These are phyloP conservation scores for Tenthredo mesomela DNA, from an alignment of 2,888 invertebrate genomes.

Conservation along the genomic window DNA sequence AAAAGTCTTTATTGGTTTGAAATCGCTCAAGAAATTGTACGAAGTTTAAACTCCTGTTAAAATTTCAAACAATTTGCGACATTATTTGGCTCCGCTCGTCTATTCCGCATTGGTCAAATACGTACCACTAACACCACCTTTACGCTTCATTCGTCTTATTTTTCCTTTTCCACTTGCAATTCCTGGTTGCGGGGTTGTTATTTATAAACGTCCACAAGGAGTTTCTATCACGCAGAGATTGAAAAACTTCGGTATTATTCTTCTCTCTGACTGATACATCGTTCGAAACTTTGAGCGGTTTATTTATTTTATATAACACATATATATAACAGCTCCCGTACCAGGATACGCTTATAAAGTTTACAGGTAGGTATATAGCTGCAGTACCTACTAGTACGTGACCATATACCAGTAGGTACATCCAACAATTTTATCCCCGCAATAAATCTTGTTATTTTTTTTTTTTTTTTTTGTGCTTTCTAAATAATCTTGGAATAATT, in stretches of 20 bases:
- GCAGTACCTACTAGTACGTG: not conserved
- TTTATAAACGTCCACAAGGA: conserved; percentile 25
- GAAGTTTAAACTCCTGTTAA: not conserved
- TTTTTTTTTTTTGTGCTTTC: conserved; percentile 6
- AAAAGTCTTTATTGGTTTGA: not conserved
- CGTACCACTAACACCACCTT: not conserved
- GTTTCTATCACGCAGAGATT: conserved; percentile 32
- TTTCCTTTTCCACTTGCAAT: not conserved
- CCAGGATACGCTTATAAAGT: not conserved
- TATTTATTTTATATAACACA: conserved; percentile 34
- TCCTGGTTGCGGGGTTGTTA: conserved; percentile 2
- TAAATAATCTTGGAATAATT: conserved; percentile 15
- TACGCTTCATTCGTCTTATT: not conserved
- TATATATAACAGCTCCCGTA: not conserved
- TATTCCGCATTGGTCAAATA: not conserved
- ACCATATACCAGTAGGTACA: not conserved
- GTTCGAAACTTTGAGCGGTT: not conserved
- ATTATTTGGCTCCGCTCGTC: not conserved
- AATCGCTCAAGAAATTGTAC: not conserved
- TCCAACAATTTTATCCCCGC: not conserved
- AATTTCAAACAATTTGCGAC: not conserved
- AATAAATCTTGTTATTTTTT: conserved; percentile 33
- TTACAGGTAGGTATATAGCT: not conserved
- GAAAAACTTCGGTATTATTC: conserved; percentile 40
- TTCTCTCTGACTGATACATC: conserved; percentile 25